phyloP scores from a whole-genome alignment of 2,113 vertebrate species.

The Aphelocoma coerulescens region DNA sequence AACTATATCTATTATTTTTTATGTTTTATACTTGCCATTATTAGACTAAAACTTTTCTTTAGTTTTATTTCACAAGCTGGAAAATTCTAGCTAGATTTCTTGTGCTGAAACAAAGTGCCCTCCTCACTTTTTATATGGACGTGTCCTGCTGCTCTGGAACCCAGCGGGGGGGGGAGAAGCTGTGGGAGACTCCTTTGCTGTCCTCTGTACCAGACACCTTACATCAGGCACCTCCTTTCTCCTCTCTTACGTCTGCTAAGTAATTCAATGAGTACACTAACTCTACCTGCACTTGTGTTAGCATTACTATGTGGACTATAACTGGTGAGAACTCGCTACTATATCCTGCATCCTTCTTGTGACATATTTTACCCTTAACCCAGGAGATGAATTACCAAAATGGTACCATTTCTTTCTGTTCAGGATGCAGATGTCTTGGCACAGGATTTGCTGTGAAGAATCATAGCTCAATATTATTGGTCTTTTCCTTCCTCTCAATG shows the following conservation, averaged over 20 bases:
- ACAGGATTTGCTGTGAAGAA: neutral
- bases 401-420: neutral
- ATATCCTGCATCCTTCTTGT: conserved; percentile 36
- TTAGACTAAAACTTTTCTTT: neutral
- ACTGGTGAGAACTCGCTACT: conserved; percentile 16
- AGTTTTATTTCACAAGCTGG: neutral
- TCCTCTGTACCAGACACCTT: neutral
- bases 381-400: neutral
- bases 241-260: neutral
- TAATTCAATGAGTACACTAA: neutral
- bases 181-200: neutral
- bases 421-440: conserved; percentile 45
- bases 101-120: neutral
- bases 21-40: neutral
- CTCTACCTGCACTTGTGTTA: neutral
- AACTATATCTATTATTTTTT: neutral
- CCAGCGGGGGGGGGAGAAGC: accelerated
- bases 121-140: neutral
- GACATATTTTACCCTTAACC: conserved; percentile 3
- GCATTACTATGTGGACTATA: neutral
- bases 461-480: neutral
- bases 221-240: neutral
- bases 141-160: neutral
- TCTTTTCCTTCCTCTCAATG: conserved; percentile 39
- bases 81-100: neutral